Evolutionary conservation across 2,888 invertebrate genomes (phyloP).

Genomic region (Baronia brevicornis): DNA sequence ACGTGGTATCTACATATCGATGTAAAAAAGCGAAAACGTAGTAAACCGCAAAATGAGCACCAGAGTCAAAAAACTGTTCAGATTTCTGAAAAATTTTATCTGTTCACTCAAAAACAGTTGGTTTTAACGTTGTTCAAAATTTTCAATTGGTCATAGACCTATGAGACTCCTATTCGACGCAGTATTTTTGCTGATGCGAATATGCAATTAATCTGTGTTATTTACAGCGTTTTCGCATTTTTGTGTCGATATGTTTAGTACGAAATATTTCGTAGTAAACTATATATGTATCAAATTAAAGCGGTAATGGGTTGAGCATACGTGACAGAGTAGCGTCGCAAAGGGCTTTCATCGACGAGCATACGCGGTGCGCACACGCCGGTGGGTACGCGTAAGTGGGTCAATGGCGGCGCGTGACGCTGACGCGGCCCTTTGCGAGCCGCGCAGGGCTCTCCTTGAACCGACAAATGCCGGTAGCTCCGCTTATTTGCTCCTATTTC

Average conservation of each 20-base stretch:
- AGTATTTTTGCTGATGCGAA: too few species aligned
- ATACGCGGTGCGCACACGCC: constrained; percentile 57
- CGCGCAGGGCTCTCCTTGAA: constrained; percentile 68
- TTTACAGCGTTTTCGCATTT: too few species aligned
- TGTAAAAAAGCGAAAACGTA: too few species aligned
- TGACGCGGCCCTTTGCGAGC: constrained; percentile 64
- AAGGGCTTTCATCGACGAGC: constrained; percentile 56
- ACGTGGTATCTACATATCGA: too few species aligned
- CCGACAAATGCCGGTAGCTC: constrained; percentile 47
- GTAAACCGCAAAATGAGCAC: too few species aligned
- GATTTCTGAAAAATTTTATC: too few species aligned
- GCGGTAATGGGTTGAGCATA: constrained; percentile 26
- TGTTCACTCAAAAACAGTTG: too few species aligned
- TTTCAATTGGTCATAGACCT: too few species aligned
- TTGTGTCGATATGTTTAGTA: constrained; percentile 2
- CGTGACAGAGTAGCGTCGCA: constrained; percentile 41
- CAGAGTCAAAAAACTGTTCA: too few species aligned
- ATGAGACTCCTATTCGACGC: too few species aligned
- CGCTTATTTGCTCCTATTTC: constrained; percentile 59
- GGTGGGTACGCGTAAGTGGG: constrained; percentile 57
- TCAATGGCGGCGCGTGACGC: constrained; percentile 73
- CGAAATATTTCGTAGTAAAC: constrained; percentile 1
- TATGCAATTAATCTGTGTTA: too few species aligned
- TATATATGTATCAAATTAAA: background rate
- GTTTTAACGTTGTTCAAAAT: too few species aligned